A percentile compares a stretch with the other conserved stretches of the same genome.
These are phyloP conservation scores for Globia sparganii DNA, from an alignment of 2,888 invertebrate species.

Conservation along the genomic window DNA sequence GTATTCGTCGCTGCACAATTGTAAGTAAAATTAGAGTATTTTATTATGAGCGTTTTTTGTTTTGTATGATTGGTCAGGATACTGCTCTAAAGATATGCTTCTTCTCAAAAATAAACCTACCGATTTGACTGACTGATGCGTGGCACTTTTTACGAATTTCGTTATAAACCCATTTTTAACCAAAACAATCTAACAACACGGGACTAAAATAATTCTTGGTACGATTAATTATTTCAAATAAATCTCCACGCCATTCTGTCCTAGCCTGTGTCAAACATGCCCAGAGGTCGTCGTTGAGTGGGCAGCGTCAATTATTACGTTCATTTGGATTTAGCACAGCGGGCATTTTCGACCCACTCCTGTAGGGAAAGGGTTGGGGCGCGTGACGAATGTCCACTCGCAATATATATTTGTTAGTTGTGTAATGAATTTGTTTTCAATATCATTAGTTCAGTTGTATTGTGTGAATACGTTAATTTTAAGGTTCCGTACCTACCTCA, in stretches of 20 bases:
- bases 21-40: background rate
- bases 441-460: slow-evolving; percentile 29
- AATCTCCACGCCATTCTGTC: slow-evolving; percentile 69
- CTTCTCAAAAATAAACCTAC: background rate
- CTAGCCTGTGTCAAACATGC: slow-evolving; percentile 67
- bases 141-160: background rate
- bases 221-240: slow-evolving; percentile 5
- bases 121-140: background rate
- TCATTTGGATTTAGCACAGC: slow-evolving; percentile 89
- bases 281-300: slow-evolving; percentile 73
- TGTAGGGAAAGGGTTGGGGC: slow-evolving; percentile 81
- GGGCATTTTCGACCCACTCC: slow-evolving; percentile 78
- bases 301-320: slow-evolving; percentile 88
- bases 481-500: too few species aligned
- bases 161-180: background rate
- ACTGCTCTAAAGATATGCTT: background rate
- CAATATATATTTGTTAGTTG: slow-evolving; percentile 81
- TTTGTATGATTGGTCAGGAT: background rate
- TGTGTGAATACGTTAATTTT: background rate
- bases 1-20: too few species aligned
- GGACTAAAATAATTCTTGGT: background rate
- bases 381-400: slow-evolving; percentile 81
- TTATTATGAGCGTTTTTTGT: background rate
- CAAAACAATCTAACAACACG: background rate
- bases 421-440: slow-evolving; percentile 77